These are phyloP conservation scores for Drosophila pectinifera DNA, from an alignment of 1,140 invertebrate species.

Conservation along the genomic window DNA sequence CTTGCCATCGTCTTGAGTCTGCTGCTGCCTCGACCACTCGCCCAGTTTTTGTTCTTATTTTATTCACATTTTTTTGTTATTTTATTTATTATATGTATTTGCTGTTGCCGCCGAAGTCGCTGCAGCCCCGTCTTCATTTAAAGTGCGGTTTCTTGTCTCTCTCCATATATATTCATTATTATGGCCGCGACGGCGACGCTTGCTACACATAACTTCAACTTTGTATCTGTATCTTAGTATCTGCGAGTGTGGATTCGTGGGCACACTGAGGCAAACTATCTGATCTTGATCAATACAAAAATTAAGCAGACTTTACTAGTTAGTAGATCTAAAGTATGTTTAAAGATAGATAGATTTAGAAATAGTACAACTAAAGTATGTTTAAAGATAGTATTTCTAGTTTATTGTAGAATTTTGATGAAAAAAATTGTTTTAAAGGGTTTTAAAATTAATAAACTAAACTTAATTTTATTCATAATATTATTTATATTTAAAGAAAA, in stretches of 20 bases:
- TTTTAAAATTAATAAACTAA: no score
- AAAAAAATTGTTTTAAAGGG: no score
- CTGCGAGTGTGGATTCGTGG: conserved; percentile 42
- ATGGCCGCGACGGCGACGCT: conserved; percentile 67
- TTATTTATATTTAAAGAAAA: no score
- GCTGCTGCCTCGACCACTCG: conserved; percentile 18
- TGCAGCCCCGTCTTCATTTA: conserved; percentile 72
- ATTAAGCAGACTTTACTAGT: no score
- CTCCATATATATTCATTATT: conserved; percentile 84
- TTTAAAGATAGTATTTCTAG: no score
- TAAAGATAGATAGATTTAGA: no score
- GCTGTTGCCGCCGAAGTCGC: conserved; percentile 26
- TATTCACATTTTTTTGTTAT: conserved; percentile 71
- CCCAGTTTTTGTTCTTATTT: conserved; percentile 59
- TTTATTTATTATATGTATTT: conserved; percentile 79
- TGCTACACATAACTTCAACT: conserved; percentile 82
- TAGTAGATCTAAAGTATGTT: no score
- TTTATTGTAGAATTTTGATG: no score
- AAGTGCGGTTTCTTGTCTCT: conserved; percentile 81
- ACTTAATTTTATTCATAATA: no score
- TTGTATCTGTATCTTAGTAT: conserved; percentile 81
- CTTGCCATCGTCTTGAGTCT: conserved; percentile 47
- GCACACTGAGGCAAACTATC: conserved; percentile 2
- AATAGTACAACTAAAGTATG: no score
- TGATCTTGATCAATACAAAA: no score